Evolutionary conservation across 2,888 invertebrate species (phyloP), one percentile per base, ranked within the genome.

Genomic region (Pseudoips prasinana): DNA sequence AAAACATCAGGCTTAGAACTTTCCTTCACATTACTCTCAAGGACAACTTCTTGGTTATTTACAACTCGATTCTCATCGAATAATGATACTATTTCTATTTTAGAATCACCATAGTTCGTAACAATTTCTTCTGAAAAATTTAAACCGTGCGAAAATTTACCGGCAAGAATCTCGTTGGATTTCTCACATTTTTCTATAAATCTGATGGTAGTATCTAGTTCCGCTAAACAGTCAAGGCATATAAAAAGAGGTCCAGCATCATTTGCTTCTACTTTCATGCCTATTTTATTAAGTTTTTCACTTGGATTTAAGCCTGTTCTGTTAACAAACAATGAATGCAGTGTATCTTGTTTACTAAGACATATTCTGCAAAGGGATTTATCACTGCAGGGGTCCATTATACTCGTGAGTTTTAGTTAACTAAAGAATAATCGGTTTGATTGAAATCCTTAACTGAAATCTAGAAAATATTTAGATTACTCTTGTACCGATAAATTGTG

Each of bases 101-200:
- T 33, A 3, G 9, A 10, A 31, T 32, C 11, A 11, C 8, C 24
- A 19, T 25, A 28, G 10, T 0, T 22, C 22, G 1, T 19, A 1
- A 8, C 20, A 0, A 11, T 25, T 23, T 50, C 31, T n/a, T 39
- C 36, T 7, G 10, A 3, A 11, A 25, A 17, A 1, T 35, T 18
- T 1, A 34, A 10, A 5, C 10, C 14, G 1, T 9, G 23, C 2
- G 33, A 11, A 2, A 52, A 30, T 5, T 38, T 27, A 9, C 51
- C 44, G 4, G 46, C 33, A 1, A 73, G 36, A 11, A 65, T 32
- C 32, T 53, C 55, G 29, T 72, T 74, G 0, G 79, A 64, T 22
- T 57, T 63, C 28, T 69, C 64, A 49, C 76, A 79, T 41, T 71
- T 75, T 19, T 67, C 56, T 25, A 78, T 41, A 34, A 80, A 80